These are phyloP conservation scores for Hyles vespertilio DNA, from an alignment of 1,140 invertebrate genomes.

Conservation along the genomic window DNA sequence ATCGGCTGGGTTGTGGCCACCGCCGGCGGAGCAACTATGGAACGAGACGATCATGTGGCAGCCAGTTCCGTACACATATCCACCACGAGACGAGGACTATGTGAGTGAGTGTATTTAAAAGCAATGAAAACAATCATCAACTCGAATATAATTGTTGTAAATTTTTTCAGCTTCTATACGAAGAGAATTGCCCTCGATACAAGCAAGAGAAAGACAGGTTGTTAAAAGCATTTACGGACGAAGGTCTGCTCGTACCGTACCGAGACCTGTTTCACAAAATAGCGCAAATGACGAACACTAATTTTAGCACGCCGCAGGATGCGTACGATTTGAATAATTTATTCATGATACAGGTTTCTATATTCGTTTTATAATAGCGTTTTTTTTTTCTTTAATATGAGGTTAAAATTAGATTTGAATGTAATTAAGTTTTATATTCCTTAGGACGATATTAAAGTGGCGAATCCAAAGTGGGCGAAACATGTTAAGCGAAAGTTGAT, in stretches of 20 bases:
- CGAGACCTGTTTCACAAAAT: constrained; percentile 69
- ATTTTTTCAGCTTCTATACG: constrained; percentile 61
- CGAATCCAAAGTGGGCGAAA: constrained; percentile 73
- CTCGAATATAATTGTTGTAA: neutral
- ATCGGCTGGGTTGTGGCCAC: constrained; percentile 82
- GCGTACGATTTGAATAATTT: constrained; percentile 68
- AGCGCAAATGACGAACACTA: constrained; percentile 64
- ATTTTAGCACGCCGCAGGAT: constrained; percentile 57
- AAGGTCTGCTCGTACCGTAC: constrained; percentile 58
- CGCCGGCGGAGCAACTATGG: constrained; percentile 76
- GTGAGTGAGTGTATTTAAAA: constrained; percentile 40
- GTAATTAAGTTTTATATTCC: neutral
- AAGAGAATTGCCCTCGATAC: constrained; percentile 69
- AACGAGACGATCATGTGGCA: constrained; percentile 81
- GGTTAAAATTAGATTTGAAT: neutral
- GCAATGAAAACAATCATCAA: neutral
- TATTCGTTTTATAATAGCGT: too few species aligned
- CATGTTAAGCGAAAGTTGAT: constrained; percentile 67
- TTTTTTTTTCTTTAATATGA: constrained; percentile 2
- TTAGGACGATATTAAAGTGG: constrained; percentile 69
- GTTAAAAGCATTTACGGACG: constrained; percentile 50
- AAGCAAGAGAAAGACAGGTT: constrained; percentile 62
- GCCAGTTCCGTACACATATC: constrained; percentile 77
- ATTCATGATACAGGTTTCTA: constrained; percentile 66
- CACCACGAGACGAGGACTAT: constrained; percentile 51